Evolutionary conservation across 2,888 invertebrate genomes (phyloP).

Genomic region (Ectemnius continuus): DNA sequence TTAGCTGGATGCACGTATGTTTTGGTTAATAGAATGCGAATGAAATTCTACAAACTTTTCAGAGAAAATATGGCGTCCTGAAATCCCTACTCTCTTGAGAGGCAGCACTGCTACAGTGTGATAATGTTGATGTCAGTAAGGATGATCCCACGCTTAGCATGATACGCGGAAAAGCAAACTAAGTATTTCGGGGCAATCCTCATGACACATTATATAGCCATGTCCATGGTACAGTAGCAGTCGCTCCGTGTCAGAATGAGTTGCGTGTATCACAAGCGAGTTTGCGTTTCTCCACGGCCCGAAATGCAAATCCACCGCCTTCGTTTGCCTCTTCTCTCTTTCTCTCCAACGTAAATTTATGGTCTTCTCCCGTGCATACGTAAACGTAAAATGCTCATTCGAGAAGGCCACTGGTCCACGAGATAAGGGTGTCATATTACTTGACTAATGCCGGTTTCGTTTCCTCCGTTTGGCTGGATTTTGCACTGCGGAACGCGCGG

Average conservation of each 20-base stretch:
- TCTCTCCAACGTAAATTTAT: conserved; percentile 33
- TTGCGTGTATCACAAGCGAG: conserved; percentile 16
- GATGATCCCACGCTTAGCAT: no score
- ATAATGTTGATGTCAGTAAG: no score
- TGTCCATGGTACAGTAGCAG: conserved; percentile 15
- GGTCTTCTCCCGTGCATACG: conserved; percentile 8
- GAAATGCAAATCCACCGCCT: conserved; percentile 34
- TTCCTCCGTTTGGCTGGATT: no score
- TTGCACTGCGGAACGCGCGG: no score
- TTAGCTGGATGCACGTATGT: no score
- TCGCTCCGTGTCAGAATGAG: conserved; percentile 10
- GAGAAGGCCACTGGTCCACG: conserved; percentile 15
- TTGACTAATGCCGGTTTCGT: conserved; percentile 8
- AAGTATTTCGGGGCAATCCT: conserved; percentile 25
- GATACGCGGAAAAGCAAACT: no score
- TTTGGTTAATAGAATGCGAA: no score
- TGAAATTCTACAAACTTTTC: not conserved
- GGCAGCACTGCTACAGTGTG: no score
- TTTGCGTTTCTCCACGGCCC: conserved; percentile 32
- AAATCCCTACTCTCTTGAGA: not conserved
- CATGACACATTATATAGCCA: conserved; percentile 36
- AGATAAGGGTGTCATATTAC: conserved; percentile 29
- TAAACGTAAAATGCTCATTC: conserved; percentile 35
- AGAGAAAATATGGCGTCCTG: not conserved
- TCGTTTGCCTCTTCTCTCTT: conserved; percentile 18